A percentile compares a stretch with the other conserved stretches of the same genome.
Evolutionary conservation across 1,140 invertebrate species (phyloP).

Genomic region (Drosophila sp.): DNA sequence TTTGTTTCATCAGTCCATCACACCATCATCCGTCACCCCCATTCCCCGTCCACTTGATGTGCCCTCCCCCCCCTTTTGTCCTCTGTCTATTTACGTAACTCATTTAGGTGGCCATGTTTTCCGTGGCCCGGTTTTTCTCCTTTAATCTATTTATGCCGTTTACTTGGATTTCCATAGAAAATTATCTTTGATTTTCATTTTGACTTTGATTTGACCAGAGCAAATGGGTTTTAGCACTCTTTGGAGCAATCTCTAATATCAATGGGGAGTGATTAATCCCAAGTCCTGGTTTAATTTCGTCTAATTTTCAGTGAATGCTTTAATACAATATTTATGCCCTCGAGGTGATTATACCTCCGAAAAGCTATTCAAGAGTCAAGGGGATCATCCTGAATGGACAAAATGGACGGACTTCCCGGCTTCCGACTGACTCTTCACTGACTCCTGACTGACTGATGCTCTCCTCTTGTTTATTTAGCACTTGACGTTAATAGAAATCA

Average conservation of each 20-base stretch:
- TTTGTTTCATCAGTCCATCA: not conserved
- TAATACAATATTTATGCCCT: constrained; percentile 75
- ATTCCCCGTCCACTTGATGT: constrained; percentile 10
- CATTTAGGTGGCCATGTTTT: constrained; percentile 68
- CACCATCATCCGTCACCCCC: not conserved
- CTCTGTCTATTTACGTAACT: constrained; percentile 42
- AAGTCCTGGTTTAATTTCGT: constrained; percentile 67
- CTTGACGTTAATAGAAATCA: constrained; percentile 78
- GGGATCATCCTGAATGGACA: constrained; percentile 43
- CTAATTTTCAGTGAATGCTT: constrained; percentile 75
- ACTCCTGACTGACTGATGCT: constrained; percentile 20
- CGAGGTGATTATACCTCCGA: constrained; percentile 53
- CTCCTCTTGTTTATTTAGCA: constrained; percentile 64
- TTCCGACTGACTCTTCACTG: constrained; percentile 13
- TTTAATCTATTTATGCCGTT: constrained; percentile 75
- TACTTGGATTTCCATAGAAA: constrained; percentile 73
- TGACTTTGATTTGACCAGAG: constrained; percentile 58
- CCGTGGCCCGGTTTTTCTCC: constrained; percentile 41
- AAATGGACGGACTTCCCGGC: constrained; percentile 5
- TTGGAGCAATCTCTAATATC: constrained; percentile 49
- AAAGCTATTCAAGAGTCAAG: constrained; percentile 64
- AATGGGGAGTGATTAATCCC: constrained; percentile 75
- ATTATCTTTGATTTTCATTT: constrained; percentile 79
- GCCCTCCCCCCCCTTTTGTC: not conserved
- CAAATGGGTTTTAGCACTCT: constrained; percentile 7